Base-by-base conservation (phyloP, 1,140 invertebrate genomes). In the Philotrypesis tridentata region DNA sequence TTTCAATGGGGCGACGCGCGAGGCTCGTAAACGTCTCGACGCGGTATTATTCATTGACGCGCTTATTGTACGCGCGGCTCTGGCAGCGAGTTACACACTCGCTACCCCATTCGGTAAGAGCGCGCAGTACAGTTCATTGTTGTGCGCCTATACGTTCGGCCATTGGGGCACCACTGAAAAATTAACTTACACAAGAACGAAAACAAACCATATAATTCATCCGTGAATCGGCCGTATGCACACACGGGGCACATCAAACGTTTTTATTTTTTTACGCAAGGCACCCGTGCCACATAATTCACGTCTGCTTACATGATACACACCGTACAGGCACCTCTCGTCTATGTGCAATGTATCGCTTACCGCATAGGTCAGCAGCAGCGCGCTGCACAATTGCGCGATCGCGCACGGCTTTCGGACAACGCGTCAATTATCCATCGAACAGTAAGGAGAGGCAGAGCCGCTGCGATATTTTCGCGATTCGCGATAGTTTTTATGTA, bases 211-310 rank as follows among this genome's bases (percentile, higher is more conserved):
- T 43, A 43, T n/a, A n/a, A n/a, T n/a, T n/a, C n/a, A n/a, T n/a
- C n/a, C n/a, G n/a, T n/a, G n/a, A n/a, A n/a, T n/a, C n/a, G n/a
- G n/a, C n/a, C n/a, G n/a, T n/a, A 9, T 14, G 6, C 48, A n/a
- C 17, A 40, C 11, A 17, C 48, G 21, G 17, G 7, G 1, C 61
- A 23, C 25, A 65, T 65, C 48, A 55, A 77, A 67, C 23, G 23
- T n/a, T n/a, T n/a, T n/a, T n/a, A n/a, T n/a, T n/a, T 43, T 0
- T 77, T 78, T 78, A 78, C 76, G 65, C 68, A 78, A 78, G 68
- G 37, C n/a, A n/a, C n/a, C 40, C 61, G 9, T 61, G 55, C 21
- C n/a, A n/a, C 55, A 55, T 55, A 55, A 55, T 55, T 78, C 31
- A 78, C 48, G 75, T 48, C 37, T 31, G 29, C 37, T 78, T 78